Base-by-base conservation (phyloP, 2,888 invertebrate genomes). In the Argyresthia albistria region DNA sequence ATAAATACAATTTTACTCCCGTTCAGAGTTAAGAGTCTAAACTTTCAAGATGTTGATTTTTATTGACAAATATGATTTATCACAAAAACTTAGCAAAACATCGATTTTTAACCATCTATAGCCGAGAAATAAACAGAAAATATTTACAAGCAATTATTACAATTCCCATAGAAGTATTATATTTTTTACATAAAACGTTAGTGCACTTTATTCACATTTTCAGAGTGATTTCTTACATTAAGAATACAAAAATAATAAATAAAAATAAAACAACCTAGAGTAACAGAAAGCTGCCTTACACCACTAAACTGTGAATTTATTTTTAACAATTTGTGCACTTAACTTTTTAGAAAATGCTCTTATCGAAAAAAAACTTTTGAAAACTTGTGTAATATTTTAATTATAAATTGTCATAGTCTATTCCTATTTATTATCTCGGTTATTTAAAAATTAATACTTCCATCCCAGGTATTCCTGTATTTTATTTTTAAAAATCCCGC, bases 391-490 rank as follows among this genome's bases (percentile, higher is more conserved):
- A 53, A 58, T 58, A 56, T 62, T 60, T 60, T 60, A 59, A 60
- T 62, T 61, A 58, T 66, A 62, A 56, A 60, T 62, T 65, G 48
- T 35, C 43, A 50, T 51, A 66, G 62, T 68, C 70, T 79, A 74
- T 66, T 60, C 57, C 76, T 82, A 81, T 80, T 82, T 83, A 84
- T 82, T 84, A 83, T 84, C 83, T 71, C 72, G 66, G 72, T 74
- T 70, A 66, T 67, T 70, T 65, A 58, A 64, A 76, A 81, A 76
- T 71, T 70, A 80, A 80, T 80, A 77, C 72, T 80, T 75, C 25
- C 25, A 25, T 68, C 25, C 62, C 59, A 76, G n/a, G n/a, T n/a
- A n/a, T n/a, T n/a, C 72, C 75, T 77, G 78, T 76, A 72, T 57
- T 74, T 51, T n/a, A 45, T 37, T 75, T 71, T 57, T 74, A 67